Percentiles rank a stretch among this genome's conserved stretches.
Evolutionary conservation across 2,797 vertebrate species (phyloP).

Genomic region (Phataginus tetradactyla): DNA sequence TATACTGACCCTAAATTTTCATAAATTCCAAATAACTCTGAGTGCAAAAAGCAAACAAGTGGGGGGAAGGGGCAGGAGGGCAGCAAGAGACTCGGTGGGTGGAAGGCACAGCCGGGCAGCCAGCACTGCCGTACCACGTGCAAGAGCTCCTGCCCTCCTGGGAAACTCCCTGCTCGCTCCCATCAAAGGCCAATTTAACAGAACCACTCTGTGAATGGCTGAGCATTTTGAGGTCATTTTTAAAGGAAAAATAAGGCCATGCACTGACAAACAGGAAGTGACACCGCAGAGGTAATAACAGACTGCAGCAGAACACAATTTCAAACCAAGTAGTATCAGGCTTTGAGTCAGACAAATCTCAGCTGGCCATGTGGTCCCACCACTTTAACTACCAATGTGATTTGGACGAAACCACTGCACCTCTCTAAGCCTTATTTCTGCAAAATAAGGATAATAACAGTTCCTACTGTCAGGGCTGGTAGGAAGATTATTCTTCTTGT

Average conservation of each 20-base stretch:
- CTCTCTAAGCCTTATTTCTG: neutral
- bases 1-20: neutral
- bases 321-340: neutral
- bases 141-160: neutral
- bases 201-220: neutral
- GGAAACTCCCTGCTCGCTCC: neutral
- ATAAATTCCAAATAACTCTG: neutral
- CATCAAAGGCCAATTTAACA: neutral
- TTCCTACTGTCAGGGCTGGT: neutral
- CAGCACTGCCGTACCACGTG: too few relatives aligned
- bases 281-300: neutral
- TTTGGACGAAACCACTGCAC: too few relatives aligned
- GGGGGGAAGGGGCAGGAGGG: too few relatives aligned
- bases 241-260: neutral
- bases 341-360: neutral
- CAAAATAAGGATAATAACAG: neutral
- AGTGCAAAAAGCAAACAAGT: neutral
- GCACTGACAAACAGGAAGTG: neutral
- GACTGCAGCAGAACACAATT: neutral
- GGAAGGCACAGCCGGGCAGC: rapidly evolving
- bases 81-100: rapidly evolving
- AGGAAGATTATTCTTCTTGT: neutral
- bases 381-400: neutral
- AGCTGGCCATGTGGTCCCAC: neutral
- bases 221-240: neutral